phyloP scores from a whole-genome alignment of 1,140 invertebrate species.

The Diorhabda sublineata region DNA sequence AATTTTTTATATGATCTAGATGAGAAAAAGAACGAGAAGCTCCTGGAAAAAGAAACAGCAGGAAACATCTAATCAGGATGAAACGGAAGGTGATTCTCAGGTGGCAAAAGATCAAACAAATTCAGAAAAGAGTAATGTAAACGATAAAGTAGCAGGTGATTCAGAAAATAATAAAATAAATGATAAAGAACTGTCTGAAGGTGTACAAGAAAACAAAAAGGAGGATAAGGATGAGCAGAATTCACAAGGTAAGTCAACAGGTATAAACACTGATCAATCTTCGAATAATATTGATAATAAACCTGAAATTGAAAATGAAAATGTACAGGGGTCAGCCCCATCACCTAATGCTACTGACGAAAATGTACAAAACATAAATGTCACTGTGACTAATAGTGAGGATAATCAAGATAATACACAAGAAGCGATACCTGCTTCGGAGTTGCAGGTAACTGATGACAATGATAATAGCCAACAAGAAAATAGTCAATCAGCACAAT shows the following conservation, averaged over 20 bases:
- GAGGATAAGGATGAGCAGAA: slow-evolving; percentile 30
- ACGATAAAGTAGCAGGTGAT: neutral
- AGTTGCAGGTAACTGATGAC: neutral
- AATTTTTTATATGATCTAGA: neutral
- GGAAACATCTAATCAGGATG: neutral
- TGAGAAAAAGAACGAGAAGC: neutral
- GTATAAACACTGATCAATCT: slow-evolving; percentile 43
- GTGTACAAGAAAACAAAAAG: slow-evolving; percentile 6
- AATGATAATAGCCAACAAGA: slow-evolving; percentile 5
- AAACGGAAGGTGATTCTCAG: neutral
- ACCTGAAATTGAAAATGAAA: slow-evolving; percentile 40
- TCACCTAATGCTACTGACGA: slow-evolving; percentile 36
- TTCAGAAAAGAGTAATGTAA: neutral
- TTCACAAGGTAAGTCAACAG: slow-evolving; percentile 46
- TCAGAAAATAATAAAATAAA: neutral
- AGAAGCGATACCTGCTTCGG: neutral
- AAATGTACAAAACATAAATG: slow-evolving; percentile 7
- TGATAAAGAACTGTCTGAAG: neutral
- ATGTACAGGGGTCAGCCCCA: slow-evolving; percentile 44
- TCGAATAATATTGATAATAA: slow-evolving; percentile 31
- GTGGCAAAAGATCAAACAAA: neutral
- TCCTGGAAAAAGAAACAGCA: neutral
- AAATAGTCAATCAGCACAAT: neutral
- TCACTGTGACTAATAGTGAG: slow-evolving; percentile 10
- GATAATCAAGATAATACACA: slow-evolving; percentile 25